Evolutionary conservation across 2,113 vertebrate genomes (phyloP).

Genomic region (Trogon melanurus): DNA sequence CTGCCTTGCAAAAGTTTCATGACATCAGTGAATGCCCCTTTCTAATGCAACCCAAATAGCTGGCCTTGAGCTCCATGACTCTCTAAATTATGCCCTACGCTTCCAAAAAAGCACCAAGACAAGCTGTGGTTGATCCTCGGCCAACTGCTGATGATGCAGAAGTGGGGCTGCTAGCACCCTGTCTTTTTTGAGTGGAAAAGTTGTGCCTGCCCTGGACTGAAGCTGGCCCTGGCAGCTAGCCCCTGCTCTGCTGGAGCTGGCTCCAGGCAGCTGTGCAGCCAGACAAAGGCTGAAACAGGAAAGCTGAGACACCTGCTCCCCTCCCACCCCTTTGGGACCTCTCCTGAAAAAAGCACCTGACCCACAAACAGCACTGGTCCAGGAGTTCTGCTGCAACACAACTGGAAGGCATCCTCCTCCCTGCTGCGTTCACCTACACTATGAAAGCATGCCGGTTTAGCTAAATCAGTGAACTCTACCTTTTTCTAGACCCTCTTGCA

Average conservation of each 20-base stretch:
- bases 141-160: conserved; percentile 76
- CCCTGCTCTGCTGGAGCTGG: not conserved
- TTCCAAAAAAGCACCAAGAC: conserved; percentile 43
- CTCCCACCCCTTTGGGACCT: not conserved
- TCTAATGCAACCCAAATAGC: conserved; percentile 1
- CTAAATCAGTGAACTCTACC: not conserved
- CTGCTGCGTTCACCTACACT: not conserved
- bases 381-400: not conserved
- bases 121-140: conserved; percentile 1
- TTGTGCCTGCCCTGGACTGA: not conserved
- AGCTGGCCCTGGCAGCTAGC: conserved; percentile 19
- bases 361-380: not conserved
- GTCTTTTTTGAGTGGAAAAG: not conserved
- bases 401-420: not conserved
- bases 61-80: conserved; percentile 12
- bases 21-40: conserved; percentile 24
- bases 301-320: conserved; percentile 45
- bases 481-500: not conserved
- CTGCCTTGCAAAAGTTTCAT: not conserved
- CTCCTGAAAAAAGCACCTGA: not conserved
- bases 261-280: not conserved
- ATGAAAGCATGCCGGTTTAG: not conserved
- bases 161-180: not conserved
- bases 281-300: not conserved
- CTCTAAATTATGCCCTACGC: conserved; percentile 63